A percentile compares a stretch with the other conserved stretches of the same genome.
phyloP scores from a whole-genome alignment of 2,797 vertebrate genomes.

The Crax fasciolata region DNA sequence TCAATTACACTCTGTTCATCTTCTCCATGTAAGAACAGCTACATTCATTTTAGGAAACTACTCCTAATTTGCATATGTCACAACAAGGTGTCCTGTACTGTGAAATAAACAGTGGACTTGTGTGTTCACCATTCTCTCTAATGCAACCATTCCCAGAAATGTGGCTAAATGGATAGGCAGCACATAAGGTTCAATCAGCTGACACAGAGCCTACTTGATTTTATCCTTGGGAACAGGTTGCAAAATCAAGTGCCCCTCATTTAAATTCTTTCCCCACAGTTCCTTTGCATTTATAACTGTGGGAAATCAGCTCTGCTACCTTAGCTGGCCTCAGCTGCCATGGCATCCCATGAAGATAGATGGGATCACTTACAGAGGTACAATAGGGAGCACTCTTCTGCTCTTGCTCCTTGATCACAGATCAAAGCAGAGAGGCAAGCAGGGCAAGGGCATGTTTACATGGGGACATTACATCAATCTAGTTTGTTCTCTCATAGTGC shows the following conservation, averaged over 20 bases:
- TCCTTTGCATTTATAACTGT: conserved; percentile 58
- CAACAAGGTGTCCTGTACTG: background rate
- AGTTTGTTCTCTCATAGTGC: conserved; percentile 28
- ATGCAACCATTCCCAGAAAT: background rate
- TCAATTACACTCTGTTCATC: background rate
- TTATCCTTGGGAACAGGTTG: background rate
- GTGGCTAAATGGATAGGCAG: background rate
- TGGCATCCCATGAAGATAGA: conserved; percentile 48
- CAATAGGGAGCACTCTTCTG: conserved; percentile 62
- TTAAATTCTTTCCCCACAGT: conserved; percentile 4
- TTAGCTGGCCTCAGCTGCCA: conserved; percentile 63
- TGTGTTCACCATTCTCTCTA: background rate
- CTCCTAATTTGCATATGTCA: background rate
- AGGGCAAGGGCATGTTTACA: conserved; percentile 55
- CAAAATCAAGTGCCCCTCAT: conserved; percentile 40
- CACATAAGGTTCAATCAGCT: background rate
- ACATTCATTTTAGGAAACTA: background rate
- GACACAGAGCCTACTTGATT: background rate
- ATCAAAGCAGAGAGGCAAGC: conserved; percentile 55
- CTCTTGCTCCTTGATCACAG: conserved; percentile 1
- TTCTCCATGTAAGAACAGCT: background rate
- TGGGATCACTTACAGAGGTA: conserved; percentile 54
- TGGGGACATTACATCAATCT: conserved; percentile 11
- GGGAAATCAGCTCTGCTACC: conserved; percentile 59
- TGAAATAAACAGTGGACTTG: background rate